Evolutionary conservation across 1,140 invertebrate genomes (phyloP), one percentile per base, ranked within the genome.

Genomic region (Metopolophium dirhodum): DNA sequence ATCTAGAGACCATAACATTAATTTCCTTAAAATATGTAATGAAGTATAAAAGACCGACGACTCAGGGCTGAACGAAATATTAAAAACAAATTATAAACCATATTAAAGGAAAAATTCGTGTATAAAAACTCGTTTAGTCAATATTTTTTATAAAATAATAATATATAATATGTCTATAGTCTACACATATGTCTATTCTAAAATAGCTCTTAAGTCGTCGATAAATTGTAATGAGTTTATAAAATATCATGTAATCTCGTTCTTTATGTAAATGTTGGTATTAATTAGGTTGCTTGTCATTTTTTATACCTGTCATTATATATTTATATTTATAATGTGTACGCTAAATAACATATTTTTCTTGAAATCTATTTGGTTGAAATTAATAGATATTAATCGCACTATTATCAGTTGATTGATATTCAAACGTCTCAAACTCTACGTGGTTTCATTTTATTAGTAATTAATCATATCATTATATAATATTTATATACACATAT

Each of bases 81-180:
- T 37, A 83, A 37, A 83, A 83, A 83, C 35, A 83, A 83, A 83
- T 83, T 83, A 83, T 83, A 83, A 20, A 83, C 7, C 37, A 83
- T 23, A 37, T 37, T 37, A 23, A 41, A 3, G 7, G 8, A 23
- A 83, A 83, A 83, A 83, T 7, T 37, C 18, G 61, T 77, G 23
- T 77, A 77, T 35, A 77, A 77, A 77, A 77, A 77, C n/a, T n/a
- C 30, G 61, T 77, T 77, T 77, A 77, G n/a, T n/a, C 61, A n/a
- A 77, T 61, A 20, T 54, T 14, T 18, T n/a, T 68, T 68, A 14
- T 68, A 77, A 77, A 77, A 77, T 77, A 77, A 77, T 77, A 77
- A 68, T 61, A 61, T 54, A 23, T 68, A 30, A 23, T 68, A 30
- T 11, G 30, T 68, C 26, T 30, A 30, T 41, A 57, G 23, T 26